Base-by-base conservation (phyloP, 2,113 vertebrate genomes). In the Phyllostomus hastatus region DNA sequence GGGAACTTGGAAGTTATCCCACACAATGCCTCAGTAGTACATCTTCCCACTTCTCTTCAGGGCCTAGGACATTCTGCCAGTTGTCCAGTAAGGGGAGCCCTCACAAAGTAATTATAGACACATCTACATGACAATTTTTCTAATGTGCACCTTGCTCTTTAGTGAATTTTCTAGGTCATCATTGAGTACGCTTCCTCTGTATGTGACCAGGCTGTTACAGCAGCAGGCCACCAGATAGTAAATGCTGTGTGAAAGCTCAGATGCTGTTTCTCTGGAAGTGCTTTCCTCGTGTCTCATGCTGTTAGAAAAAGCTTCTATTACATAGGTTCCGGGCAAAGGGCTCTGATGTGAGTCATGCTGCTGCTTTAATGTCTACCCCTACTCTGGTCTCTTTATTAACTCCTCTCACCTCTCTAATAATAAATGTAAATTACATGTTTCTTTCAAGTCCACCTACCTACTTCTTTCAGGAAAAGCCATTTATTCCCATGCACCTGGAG, bases 51-150 rank as follows among this genome's bases (percentile, higher is more conserved):
- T 78, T 88, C 9, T 59, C 59, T 54, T 78, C 19, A 33, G 46
- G 22, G 66, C 85, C 48, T 31, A 48, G 35, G 64, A n/a, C 19
- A 17, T 95, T 97, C 97, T 80, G 69, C 69, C 10, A 50, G 4
- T 87, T 70, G 82, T 66, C 98, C 98, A 98, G 98, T 93, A 98
- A 97, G 98, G 98, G 98, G 98, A 97, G 98, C 97, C 97, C 82
- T 97, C 97, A 96, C 97, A 97, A 96, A 96, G 46, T 95, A 79
- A 98, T 97, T 94, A 83, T 26, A 48, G 97, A 64, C 35, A 87
- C 10, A 76, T 52, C 41, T 97, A 35, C 88, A 83, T 81, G 67
- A 10, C 1, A 24, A 85, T 89, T 16, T 85, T 91, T 57, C 86
- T 52, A n/a, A 73, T 12, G 73, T 11, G 20, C 6, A 0, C 61